Evolutionary conservation across 2,113 vertebrate species (phyloP), one percentile per base, ranked within the genome.

Genomic region (Tamias sibiricus): DNA sequence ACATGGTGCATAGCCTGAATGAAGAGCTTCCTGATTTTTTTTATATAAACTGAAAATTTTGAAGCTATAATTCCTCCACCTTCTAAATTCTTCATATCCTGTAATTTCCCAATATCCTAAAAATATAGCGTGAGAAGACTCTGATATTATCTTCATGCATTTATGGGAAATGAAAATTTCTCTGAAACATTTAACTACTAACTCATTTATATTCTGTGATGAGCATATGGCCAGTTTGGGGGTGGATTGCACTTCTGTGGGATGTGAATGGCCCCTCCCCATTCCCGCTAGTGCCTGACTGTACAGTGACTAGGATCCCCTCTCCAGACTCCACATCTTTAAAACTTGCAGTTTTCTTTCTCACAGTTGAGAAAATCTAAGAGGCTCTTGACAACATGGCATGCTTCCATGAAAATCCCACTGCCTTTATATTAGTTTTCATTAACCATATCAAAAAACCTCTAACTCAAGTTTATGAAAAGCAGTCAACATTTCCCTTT

Each of bases 1-100:
- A 98, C 98, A 98, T 88, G 95, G 99, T 98, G 98, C 98, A 98
- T 75, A 97, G 96, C 57, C 91, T 96, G 86, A 95, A 97, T 76
- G 96, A 98, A 92, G 92, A 97, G 95, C 77, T 95, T 98, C 83
- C 92, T 74, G 94, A 85, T 72, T 97, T 97, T 97, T 97, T 97
- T 80, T 94, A 59, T 81, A 93, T 14, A 49, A 92, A 97, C 7
- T 74, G 91, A 91, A 62, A 90, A 69, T 32, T 57, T 47, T 95
- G 94, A 77, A 97, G 90, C 83, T 90, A 24, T 87, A 62, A 93
- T 96, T 94, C 62, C n/a, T 85, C 40, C 40, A 85, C 84, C 84
- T 91, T 90, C 87, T 95, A 93, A 93, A 71, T 87, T 88, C 76
- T 83, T 91, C 71, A 85, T 80, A 76, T 93, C 75, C 83, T 83